phyloP scores from a whole-genome alignment of 2,888 invertebrate species.

The Parnassius apollo region DNA sequence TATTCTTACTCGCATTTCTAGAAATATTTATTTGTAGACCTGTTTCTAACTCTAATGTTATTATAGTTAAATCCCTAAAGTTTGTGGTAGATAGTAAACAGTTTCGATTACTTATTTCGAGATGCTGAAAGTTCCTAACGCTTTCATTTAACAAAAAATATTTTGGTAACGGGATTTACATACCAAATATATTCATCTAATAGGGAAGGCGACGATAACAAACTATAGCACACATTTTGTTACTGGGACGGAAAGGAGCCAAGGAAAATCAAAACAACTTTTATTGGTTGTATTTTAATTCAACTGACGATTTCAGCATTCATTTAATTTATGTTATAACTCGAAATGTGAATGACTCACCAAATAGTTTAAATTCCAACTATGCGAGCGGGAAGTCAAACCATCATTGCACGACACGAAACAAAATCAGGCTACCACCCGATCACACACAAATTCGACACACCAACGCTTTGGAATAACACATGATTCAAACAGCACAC shows the following conservation, averaged over 20 bases:
- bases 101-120: too few relatives aligned
- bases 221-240: constrained; percentile 11
- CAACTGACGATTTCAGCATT: constrained; percentile 18
- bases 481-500: constrained; percentile 48
- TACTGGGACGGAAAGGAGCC: constrained; percentile 1
- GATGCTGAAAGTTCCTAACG: not conserved
- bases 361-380: constrained; percentile 78
- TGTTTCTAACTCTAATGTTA: too few relatives aligned
- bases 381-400: constrained; percentile 70
- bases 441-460: constrained; percentile 60
- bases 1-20: too few relatives aligned
- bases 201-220: constrained; percentile 3
- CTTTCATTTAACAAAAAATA: not conserved
- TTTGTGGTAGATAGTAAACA: too few relatives aligned
- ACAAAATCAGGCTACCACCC: constrained; percentile 70
- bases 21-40: too few relatives aligned
- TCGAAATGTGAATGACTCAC: constrained; percentile 73
- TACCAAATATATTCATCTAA: not conserved
- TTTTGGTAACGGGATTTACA: not conserved
- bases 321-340: constrained; percentile 27
- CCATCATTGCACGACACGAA: constrained; percentile 70
- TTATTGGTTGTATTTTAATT: constrained; percentile 30
- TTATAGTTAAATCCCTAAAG: too few relatives aligned
- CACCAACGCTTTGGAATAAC: constrained; percentile 54
- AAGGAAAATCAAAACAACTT: constrained; percentile 20